A percentile compares a stretch with the other conserved stretches of the same genome.
These are phyloP conservation scores for Phrixothrix hirtus DNA, from an alignment of 2,888 invertebrate species.

Conservation along the genomic window DNA sequence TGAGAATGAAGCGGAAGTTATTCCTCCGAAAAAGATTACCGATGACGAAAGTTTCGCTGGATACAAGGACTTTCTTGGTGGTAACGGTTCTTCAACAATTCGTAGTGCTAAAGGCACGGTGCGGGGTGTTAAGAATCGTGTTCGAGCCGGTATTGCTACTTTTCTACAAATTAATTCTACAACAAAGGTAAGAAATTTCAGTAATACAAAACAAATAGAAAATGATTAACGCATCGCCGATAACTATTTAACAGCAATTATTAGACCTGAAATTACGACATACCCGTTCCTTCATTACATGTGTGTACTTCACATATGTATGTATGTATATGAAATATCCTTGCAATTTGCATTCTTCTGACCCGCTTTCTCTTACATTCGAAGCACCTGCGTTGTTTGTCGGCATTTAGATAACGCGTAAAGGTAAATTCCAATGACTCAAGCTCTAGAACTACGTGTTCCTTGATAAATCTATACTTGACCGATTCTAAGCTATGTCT, in stretches of 20 bases:
- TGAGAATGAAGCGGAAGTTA: slow-evolving; percentile 55
- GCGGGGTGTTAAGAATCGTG: slow-evolving; percentile 91
- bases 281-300: no score
- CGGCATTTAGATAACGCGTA: slow-evolving; percentile 21
- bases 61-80: slow-evolving; percentile 70
- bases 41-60: slow-evolving; percentile 79
- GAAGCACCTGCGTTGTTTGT: slow-evolving; percentile 32
- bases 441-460: slow-evolving; percentile 8
- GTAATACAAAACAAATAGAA: background rate
- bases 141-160: slow-evolving; percentile 93
- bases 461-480: no score
- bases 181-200: slow-evolving; percentile 77
- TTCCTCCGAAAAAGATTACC: slow-evolving; percentile 46
- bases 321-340: slow-evolving; percentile 12
- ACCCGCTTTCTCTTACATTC: slow-evolving; percentile 37
- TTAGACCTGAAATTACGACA: no score
- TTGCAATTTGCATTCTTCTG: slow-evolving; percentile 35
- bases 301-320: no score
- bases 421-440: slow-evolving; percentile 20
- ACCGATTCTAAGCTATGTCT: no score
- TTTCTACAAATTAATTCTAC: slow-evolving; percentile 83
- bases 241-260: no score
- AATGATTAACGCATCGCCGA: background rate
- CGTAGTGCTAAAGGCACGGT: slow-evolving; percentile 91
- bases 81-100: slow-evolving; percentile 75